Evolutionary conservation across 2,113 vertebrate species (phyloP), one percentile per base, ranked within the genome.

Genomic region (Halcyon malimbica): DNA sequence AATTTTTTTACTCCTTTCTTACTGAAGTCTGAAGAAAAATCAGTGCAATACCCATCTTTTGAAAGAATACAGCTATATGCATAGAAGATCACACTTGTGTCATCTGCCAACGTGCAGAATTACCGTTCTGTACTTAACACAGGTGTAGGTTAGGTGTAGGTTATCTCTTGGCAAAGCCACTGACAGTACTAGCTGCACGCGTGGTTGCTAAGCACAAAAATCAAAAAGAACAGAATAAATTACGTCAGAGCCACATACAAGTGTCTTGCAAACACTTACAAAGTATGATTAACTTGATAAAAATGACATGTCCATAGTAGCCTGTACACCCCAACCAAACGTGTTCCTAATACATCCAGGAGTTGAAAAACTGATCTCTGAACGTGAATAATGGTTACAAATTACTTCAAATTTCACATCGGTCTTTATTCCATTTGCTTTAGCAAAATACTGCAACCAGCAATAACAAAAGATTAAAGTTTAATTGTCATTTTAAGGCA

Each of bases 181-280:
- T 11, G 26, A 13, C 4, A 76, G 10, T 11, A 56, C 42, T 77
- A 83, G 64, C 21, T 13, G 33, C 0, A 0, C 31, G 41, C 26
- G 6, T 3, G 53, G 31, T 51, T 73, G 74, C 25, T 51, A 41
- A 76, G 35, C 19, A 69, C 46, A 88, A 73, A 93, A 74, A 54
- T 37, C 15, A 76, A 85, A 94, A 65, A 20, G 39, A 87, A 54
- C 6, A 87, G 24, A 70, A 67, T 23, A 65, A 76, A 39, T 73
- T 44, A 75, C 13, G 14, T 20, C 59, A 80, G 37, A 91, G 54
- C 16, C 63, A 59, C 21, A 60, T 3, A 33, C 1, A n/a, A 92
- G 25, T 5, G 25, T 63, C 39, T 31, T 80, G 54, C 51, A 51
- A 92, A 76, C 53, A 57, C 13, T 28, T 28, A n/a, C 0, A 1